Evolutionary conservation across 1,140 invertebrate genomes (phyloP).

Genomic region (Acarapis woodi): DNA sequence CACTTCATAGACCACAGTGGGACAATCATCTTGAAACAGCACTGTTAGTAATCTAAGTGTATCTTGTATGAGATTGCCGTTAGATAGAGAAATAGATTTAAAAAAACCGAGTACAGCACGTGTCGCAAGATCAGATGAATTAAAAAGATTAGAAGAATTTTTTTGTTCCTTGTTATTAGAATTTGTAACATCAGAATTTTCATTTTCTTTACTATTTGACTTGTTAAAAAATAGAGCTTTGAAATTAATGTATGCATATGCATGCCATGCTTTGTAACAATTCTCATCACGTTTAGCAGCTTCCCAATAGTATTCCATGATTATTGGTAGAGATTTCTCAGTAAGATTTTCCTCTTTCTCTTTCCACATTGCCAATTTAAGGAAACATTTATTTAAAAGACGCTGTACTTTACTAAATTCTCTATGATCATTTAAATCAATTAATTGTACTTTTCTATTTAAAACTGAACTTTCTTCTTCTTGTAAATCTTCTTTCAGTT

Average conservation of each 20-base stretch:
- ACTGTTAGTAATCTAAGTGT: constrained; percentile 67
- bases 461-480: constrained; percentile 6
- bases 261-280: constrained; percentile 66
- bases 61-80: constrained; percentile 86
- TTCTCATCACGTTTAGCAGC: constrained; percentile 58
- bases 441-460: constrained; percentile 22
- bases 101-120: constrained; percentile 85
- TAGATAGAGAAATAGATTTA: constrained; percentile 59
- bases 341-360: constrained; percentile 48
- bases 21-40: constrained; percentile 84
- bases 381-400: constrained; percentile 33
- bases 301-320: constrained; percentile 47
- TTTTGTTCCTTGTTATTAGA: too few species aligned
- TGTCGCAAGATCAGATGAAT: not conserved
- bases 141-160: constrained; percentile 15
- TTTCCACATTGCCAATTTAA: constrained; percentile 70
- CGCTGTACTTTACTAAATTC: constrained; percentile 26
- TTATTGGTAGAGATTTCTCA: constrained; percentile 36
- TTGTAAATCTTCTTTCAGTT: constrained; percentile 10
- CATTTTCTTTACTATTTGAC: not conserved
- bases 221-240: constrained; percentile 65
- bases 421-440: constrained; percentile 25
- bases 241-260: constrained; percentile 92
- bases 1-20: constrained; percentile 69
- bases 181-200: not conserved